Evolutionary conservation across 92 coral and sea anemone genomes (phyloP), one percentile per base, ranked within the genome.

Genomic region (Paragorgia papillata): DNA sequence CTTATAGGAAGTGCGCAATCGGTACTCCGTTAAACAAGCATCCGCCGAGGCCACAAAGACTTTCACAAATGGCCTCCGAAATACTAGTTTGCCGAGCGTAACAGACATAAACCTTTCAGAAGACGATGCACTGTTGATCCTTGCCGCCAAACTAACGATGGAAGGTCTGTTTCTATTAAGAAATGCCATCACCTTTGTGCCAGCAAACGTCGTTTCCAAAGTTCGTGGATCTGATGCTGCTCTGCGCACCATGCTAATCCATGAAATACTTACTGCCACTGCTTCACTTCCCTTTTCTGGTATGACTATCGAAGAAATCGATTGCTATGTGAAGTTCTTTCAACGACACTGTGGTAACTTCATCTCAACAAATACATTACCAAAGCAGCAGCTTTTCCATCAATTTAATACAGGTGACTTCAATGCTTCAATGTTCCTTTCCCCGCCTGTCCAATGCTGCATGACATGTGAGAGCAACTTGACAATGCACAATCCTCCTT

Each of bases 401-500:
- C 21, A 51, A 51, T 51, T 51, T 17, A 51, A 51, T 17, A 22
- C 8, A 7, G 17, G 58, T 51, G 58, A 22, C 20, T 17, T 17
- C 7, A 17, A 17, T 17, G 20, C 58, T 51, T 51, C 58, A 3
- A 51, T 51, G 58, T 51, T 17, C 4, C 3, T 5, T 17, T 5
- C 19, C 17, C 8, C 58, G 43, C 58, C 7, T 51, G 21, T 51
- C 21, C 5, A 51, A 17, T 51, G 19, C 19, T 51, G 58, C 26
- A 17, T 51, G 58, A 51, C 4, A 6, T 51, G 58, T 51, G 26
- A 51, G 6, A 19, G 20, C 7, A 22, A 22, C 58, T 17, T 51
- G 58, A 51, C 19, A 51, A 51, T 51, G 58, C 58, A 51, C 58
- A 51, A 51, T 51, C 58, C 58, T 51, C 58, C 58, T 17, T 51